Evolutionary conservation across 1,140 invertebrate species (phyloP), one percentile per base, ranked within the genome.

Genomic region (Trichoplusia ni): DNA sequence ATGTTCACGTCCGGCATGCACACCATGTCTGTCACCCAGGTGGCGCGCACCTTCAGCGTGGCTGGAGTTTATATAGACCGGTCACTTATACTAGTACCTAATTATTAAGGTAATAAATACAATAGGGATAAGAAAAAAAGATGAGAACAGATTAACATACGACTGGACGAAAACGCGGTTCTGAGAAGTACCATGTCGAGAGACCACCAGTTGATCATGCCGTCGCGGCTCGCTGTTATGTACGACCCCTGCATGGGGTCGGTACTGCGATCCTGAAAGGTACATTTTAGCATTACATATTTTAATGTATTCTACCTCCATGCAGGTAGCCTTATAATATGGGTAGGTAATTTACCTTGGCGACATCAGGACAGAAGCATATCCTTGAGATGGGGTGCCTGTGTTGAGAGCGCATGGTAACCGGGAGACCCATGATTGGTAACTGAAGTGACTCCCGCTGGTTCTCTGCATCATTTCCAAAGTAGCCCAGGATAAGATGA

Each of bases 161-260:
- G 91, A 71, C 92, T 93, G 27, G 91, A 90, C 1, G 93, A 94
- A 71, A 89, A 90, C 0, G 92, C 92, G 16, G 88, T 92, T 37
- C 92, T 84, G 69, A 94, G 86, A 4, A 92, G 86, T 23, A 91
- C 83, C 79, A 95, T 92, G 75, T 94, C 92, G 11, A 94, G 74
- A 0, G 93, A 92, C 94, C 94, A 95, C 78, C 93, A 94, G 81
- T 94, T 94, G 65, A 95, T 91, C 59, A 90, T 85, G n/a, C 94
- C 94, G 68, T 95, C 94, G 64, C 91, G 91, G 62, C 94, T 94
- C 0, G 92, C 92, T 0, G 94, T 95, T 51, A 95, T 80, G 75
- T 94, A 95, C 69, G 87, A 92, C 7, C 94, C 94, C 63, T 92
- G 92, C 33, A 91, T 86, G 58, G 92, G 91, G 65, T 90, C 90